A percentile compares a stretch with the other conserved stretches of the same genome.
These are phyloP conservation scores for Raja brachyura DNA, from an alignment of 2,113 vertebrate genomes.

Conservation along the genomic window DNA sequence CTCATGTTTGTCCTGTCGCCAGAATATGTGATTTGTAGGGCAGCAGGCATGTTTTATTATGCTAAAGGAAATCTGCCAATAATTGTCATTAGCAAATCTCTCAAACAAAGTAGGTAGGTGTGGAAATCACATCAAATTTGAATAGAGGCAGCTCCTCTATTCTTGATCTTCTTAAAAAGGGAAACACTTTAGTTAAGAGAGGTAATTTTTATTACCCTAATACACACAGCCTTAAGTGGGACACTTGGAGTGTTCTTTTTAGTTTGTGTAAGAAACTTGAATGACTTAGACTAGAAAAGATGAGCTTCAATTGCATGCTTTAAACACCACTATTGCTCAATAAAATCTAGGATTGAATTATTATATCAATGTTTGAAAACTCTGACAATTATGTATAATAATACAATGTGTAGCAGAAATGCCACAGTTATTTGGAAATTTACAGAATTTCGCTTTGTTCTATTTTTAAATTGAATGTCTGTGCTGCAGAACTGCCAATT, in stretches of 20 bases:
- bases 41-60: neutral
- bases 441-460: neutral
- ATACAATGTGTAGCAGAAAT: neutral
- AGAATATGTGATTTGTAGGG: slow-evolving; percentile 18
- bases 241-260: neutral
- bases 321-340: neutral
- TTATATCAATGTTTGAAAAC: neutral
- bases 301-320: neutral
- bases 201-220: neutral
- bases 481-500: neutral
- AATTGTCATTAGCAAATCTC: slow-evolving; percentile 20
- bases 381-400: neutral
- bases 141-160: no score
- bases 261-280: neutral
- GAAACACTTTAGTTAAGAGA: slow-evolving; percentile 21
- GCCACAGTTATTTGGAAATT: neutral
- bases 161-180: slow-evolving; percentile 12
- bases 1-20: slow-evolving; percentile 14
- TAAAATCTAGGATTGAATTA: neutral
- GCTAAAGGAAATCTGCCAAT: slow-evolving; percentile 13
- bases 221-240: neutral
- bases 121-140: slow-evolving; percentile 13
- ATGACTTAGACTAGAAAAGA: neutral
- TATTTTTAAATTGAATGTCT: slow-evolving; percentile 21
- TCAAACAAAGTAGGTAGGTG: neutral